phyloP scores from a whole-genome alignment of 2,113 vertebrate genomes.

The Cynocephalus volans region DNA sequence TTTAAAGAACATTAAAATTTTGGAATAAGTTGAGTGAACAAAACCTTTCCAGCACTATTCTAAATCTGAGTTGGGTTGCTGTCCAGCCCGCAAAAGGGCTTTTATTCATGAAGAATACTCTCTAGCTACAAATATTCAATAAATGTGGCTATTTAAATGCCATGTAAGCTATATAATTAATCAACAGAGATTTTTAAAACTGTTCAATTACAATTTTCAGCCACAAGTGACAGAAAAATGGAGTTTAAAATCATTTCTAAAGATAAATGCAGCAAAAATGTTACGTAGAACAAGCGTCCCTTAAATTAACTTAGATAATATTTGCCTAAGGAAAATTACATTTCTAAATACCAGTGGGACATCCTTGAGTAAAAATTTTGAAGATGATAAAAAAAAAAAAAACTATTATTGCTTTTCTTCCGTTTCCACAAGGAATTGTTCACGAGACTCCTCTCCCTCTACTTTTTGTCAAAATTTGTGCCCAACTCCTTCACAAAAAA shows the following conservation, averaged over 20 bases:
- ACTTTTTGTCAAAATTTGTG: background rate
- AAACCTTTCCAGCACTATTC: constrained; percentile 48
- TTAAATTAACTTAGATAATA: constrained; percentile 37
- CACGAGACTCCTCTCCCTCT: background rate
- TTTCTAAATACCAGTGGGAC: constrained; percentile 53
- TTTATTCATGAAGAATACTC: constrained; percentile 65
- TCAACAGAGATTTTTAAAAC: constrained; percentile 53
- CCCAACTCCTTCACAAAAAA: background rate
- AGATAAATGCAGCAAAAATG: constrained; percentile 69
- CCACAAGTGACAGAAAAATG: constrained; percentile 29
- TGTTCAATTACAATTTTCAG: constrained; percentile 53
- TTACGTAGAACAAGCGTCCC: background rate
- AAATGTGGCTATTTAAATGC: constrained; percentile 67
- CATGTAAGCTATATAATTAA: constrained; percentile 71
- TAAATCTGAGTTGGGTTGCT: constrained; percentile 47
- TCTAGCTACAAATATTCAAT: constrained; percentile 62
- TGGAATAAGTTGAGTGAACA: constrained; percentile 57
- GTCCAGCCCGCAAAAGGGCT: background rate
- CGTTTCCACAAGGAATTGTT: background rate
- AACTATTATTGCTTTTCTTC: background rate
- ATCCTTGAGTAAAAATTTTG: constrained; percentile 22
- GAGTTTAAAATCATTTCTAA: constrained; percentile 62
- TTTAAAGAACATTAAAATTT: constrained; percentile 60
- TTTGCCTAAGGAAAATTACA: constrained; percentile 46
- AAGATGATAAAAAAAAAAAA: background rate